Base-by-base conservation (phyloP, 2,888 invertebrate genomes). In the Nebria brevicollis region DNA sequence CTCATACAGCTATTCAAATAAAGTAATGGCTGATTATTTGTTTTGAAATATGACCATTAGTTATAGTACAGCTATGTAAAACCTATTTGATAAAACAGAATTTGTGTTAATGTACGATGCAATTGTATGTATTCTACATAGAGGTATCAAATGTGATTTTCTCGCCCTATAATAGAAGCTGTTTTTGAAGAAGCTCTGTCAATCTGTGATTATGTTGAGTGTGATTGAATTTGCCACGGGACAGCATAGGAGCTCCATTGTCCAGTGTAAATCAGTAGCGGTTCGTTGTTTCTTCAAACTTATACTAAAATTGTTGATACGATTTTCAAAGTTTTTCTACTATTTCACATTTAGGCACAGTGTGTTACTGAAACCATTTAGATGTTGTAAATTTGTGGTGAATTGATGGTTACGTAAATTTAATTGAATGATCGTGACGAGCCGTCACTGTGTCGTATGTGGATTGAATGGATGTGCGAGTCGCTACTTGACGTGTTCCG, bases 171-270 rank as follows among this genome's bases (percentile, higher is more conserved):
- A 43, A 43, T 43, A 43, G 43, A 54, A 79, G 79, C 66, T 79
- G 79, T 79, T 79, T 79, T 74, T 25, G 66, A 74, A 74, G 54
- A 66, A 75, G 80, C 70, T 74, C 64, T 80, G 80, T 80, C 80
- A 80, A 75, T 80, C 80, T 80, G 43, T 43, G 75, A 75, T 70
- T 75, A 80, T 75, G 66, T 80, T 80, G 80, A 80, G 75, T 68
- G 70, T 80, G 75, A 80, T 75, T 80, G 80, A 80, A 75, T 80
- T 80, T 80, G 80, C 75, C 80, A 80, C 70, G 80, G 80, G 75
- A 34, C 75, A 75, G 74, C 75, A 54, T 75, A 68, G 68, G 20
- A 54, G 43, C 42, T 72, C 54, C 66, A 80, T 80, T 80, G 80
- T 80, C 66, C 78, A 25, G 54, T 54, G 8, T 54, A 54, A 54